phyloP scores from a whole-genome alignment of 2,888 invertebrate genomes.

The Drosophila atripex region DNA sequence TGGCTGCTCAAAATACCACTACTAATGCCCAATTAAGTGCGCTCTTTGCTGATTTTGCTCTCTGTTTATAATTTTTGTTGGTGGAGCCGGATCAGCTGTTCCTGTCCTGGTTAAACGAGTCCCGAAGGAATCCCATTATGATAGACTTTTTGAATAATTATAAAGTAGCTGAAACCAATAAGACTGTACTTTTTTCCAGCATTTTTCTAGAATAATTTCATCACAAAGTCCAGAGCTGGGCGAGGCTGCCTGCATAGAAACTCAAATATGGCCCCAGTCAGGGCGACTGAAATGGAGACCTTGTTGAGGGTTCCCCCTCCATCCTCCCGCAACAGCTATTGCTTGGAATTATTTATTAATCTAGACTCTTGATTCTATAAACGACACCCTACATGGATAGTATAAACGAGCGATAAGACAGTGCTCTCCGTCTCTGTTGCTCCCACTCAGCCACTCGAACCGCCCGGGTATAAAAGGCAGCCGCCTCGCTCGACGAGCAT shows the following conservation, averaged over 20 bases:
- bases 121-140: neutral
- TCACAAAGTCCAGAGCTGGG: slow-evolving; percentile 20
- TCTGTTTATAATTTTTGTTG: slow-evolving; percentile 56
- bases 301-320: neutral
- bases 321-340: neutral
- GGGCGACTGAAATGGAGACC: slow-evolving; percentile 6
- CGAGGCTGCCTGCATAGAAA: slow-evolving; percentile 2
- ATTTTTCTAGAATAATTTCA: slow-evolving; percentile 24
- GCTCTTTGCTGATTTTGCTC: slow-evolving; percentile 39
- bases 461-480: slow-evolving; percentile 34
- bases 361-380: neutral
- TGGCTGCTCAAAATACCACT: slow-evolving; percentile 17
- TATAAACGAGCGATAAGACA: slow-evolving; percentile 18
- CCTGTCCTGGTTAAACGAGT: neutral
- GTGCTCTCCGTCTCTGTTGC: slow-evolving; percentile 20
- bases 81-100: slow-evolving; percentile 11
- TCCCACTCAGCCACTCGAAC: neutral
- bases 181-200: slow-evolving; percentile 15
- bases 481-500: slow-evolving; percentile 11
- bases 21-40: slow-evolving; percentile 10
- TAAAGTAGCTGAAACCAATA: too few species aligned
- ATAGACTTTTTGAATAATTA: too few species aligned
- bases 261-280: too few species aligned
- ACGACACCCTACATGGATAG: neutral
- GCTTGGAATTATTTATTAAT: slow-evolving; percentile 21